Evolutionary conservation across 1,140 invertebrate species (phyloP).

Genomic region (Heterodera schachtii): DNA sequence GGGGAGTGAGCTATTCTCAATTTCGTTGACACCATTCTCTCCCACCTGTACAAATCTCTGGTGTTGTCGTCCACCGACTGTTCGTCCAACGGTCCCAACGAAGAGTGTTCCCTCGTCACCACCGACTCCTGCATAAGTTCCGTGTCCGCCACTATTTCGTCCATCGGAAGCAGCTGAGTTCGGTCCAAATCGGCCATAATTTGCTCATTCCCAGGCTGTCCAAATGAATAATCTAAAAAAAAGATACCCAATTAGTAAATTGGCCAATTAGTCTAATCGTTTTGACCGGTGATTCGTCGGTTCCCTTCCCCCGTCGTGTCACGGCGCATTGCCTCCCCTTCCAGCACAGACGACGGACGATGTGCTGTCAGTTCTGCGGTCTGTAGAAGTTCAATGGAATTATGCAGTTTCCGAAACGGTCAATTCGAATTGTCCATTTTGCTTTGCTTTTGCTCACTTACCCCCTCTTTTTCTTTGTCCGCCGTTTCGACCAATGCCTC

Average conservation of each 20-base stretch:
- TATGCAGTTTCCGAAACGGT: too few relatives aligned
- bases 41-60: neutral
- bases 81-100: neutral
- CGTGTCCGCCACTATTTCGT: neutral
- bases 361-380: too few relatives aligned
- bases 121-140: constrained; percentile 9
- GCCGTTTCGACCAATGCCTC: neutral
- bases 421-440: too few relatives aligned
- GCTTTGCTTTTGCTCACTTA: too few relatives aligned
- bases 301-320: neutral
- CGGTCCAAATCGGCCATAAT: neutral
- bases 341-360: neutral
- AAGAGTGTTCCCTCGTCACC: neutral
- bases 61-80: neutral
- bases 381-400: too few relatives aligned
- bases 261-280: too few relatives aligned
- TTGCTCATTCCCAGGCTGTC: too few relatives aligned
- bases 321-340: neutral
- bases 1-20: too few relatives aligned
- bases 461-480: too few relatives aligned
- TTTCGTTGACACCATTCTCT: neutral
- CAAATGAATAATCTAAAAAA: neutral
- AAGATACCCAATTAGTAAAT: too few relatives aligned
- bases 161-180: neutral
- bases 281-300: too few relatives aligned